Evolutionary conservation across 2,888 invertebrate species (phyloP), one percentile per base, ranked within the genome.

Genomic region (Drosophila macrothrix): DNA sequence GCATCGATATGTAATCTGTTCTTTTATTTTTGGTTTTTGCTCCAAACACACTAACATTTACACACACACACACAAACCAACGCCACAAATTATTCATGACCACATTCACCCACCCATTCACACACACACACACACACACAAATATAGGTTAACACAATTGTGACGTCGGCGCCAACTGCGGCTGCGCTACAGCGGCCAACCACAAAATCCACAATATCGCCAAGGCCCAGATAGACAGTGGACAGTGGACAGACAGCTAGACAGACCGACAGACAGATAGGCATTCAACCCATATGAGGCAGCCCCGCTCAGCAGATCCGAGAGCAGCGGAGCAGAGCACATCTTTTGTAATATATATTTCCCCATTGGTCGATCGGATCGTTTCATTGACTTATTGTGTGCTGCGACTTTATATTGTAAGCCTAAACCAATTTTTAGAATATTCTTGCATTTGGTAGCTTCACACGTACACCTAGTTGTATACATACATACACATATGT

Each of bases 61-160:
- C 16, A 61, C 37, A 58, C 43, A 67, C 64, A 67, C 68, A 52
- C 66, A 59, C 43, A 56, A 41, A 54, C 39, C 14, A 29, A 69
- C 12, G 52, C 7, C 25, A 37, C 39, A 29, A 12, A 31, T 37
- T 50, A 22, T 22, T n/a, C 16, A 46, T 37, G 29, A 54, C 25
- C 52, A 53, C 25, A 66, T 58, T 22, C 62, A 69, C 31, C 37
- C 62, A 46, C 54, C 60, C 73, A 56, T 63, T 59, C 61, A 12
- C n/a, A 33, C 49, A 37, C 56, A 59, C n/a, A 33, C 49, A 37
- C 56, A 59, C 62, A 58, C 56, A 59, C 49, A 70, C 43, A 53
- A 29, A 73, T 28, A n/a, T 65, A 92, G 92, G 92, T 92, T 62
- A 83, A 85, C 70, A 92, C 91, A 41, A 91, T 91, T 67, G 91